Conservation (phyloP, 1,140 invertebrate genomes). For the Microplitis mediator region DNA sequence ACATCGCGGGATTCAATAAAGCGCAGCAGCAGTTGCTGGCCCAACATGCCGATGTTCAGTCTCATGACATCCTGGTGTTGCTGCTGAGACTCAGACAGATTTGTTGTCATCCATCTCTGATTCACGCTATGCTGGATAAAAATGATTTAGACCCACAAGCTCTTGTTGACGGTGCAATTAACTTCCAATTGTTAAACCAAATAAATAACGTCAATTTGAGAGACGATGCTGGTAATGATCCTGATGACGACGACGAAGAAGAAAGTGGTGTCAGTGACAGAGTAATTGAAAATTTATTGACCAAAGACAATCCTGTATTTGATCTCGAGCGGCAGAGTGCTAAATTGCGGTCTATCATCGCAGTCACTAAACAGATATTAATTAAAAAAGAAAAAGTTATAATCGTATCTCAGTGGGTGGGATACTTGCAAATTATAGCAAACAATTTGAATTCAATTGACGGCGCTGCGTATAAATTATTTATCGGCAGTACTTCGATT, state of each 20-base stretch:
- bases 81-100: slow-evolving; percentile 83
- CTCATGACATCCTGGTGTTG: slow-evolving; percentile 80
- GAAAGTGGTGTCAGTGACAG: slow-evolving; percentile 47
- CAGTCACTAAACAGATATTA: slow-evolving; percentile 65
- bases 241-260: slow-evolving; percentile 50
- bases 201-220: slow-evolving; percentile 53
- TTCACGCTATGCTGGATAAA: slow-evolving; percentile 71
- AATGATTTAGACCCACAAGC: slow-evolving; percentile 52
- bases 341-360: slow-evolving; percentile 69
- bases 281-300: slow-evolving; percentile 61
- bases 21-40: slow-evolving; percentile 48
- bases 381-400: slow-evolving; percentile 72
- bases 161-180: slow-evolving; percentile 44
- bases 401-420: slow-evolving; percentile 87
- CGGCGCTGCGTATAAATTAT: slow-evolving; percentile 63
- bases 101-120: slow-evolving; percentile 85
- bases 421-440: slow-evolving; percentile 73
- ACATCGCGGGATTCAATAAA: slow-evolving; percentile 49
- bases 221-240: slow-evolving; percentile 25
- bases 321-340: slow-evolving; percentile 64
- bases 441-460: slow-evolving; percentile 63
- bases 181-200: slow-evolving; percentile 68
- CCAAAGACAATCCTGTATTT: slow-evolving; percentile 74
- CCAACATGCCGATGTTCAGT: slow-evolving; percentile 65
- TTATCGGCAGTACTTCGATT: slow-evolving; percentile 72